Evolutionary conservation across 1,140 invertebrate genomes (phyloP), one percentile per base, ranked within the genome.

Genomic region (Drosophila tristis): DNA sequence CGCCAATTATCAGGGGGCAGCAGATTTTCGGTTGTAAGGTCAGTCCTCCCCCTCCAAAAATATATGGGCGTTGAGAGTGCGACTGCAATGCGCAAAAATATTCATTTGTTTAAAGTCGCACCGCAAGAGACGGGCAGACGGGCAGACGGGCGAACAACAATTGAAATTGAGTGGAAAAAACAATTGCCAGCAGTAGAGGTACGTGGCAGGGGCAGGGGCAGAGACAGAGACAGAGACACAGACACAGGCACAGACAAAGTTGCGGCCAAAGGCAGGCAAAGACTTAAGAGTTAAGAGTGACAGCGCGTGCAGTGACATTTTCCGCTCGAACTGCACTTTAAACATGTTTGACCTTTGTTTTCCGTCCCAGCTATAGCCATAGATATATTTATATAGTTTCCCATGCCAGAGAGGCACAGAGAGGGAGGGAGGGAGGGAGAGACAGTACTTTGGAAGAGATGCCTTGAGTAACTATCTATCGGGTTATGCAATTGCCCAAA

Each of bases 121-220:
- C n/a, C 20, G 29, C 31, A 43, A 9, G 29, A 35, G 35, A 5
- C 20, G 16, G 11, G 9, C 2, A 54, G 39, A 11, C 9, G 35
- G 20, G 9, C 2, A 54, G 39, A 11, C 9, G 35, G 35, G 35
- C 35, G 11, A 4, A 39, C 51, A 80, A 70, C 81, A 85, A 85
- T 87, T 85, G 78, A 86, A 81, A 85, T 87, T 87, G 82, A 85
- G 78, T 86, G 81, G 82, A 71, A 84, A 81, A 71, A 74, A 65
- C 79, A 82, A 68, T 80, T 70, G 77, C 25, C 42, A 26, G 49
- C n/a, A 58, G 56, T 47, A 65, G 29, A 11, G 15, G 29, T 31
- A 31, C 29, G 29, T 31, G 31, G 8, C 31, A 31, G 31, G 5
- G 26, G 26, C 20, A 20, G 20, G 2, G 20, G 20, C 26, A 29